Base-by-base conservation (phyloP, 1,140 invertebrate species). In the Watersipora subatra region DNA sequence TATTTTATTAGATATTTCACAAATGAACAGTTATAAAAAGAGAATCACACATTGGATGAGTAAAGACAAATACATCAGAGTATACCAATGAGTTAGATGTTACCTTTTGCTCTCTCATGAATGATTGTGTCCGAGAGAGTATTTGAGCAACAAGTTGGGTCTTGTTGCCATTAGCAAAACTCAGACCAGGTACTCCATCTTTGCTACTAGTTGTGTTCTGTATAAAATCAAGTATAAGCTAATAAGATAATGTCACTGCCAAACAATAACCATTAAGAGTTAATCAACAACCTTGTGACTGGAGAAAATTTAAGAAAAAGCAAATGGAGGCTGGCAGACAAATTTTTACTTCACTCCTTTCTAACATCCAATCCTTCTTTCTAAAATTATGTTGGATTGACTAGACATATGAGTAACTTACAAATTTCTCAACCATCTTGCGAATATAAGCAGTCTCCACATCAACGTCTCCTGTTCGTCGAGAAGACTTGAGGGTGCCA, bases 31-130 rank as follows among this genome's bases (percentile, higher is more conserved):
- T 12, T 46, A 46, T n/a, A 46, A 7, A 46, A 12, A n/a, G n/a
- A n/a, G 7, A 46, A 7, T 12, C 34, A 46, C 34, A 46, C n/a
- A 46, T 46, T n/a, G n/a, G 7, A 46, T n/a, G n/a, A 7, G n/a
- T 46, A n/a, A 46, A n/a, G 7, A 46, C 34, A 46, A 7, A 46
- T n/a, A 46, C n/a, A 46, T 46, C 7, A 7, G n/a, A 46, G 34
- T 46, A 46, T 46, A 12, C 7, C n/a, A 46, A 46, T 46, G 34
- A 12, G 7, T 46, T 12, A n/a, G 7, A 12, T 12, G 7, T n/a
- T 67, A 74, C 74, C 69, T 71, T 64, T 61, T 73, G 71, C 28
- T 63, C 7, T 57, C 76, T 68, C 76, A 78, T 77, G 66, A 74
- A 77, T 3, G 70, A 68, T 67, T 78, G 76, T 28, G 72, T 74